Percentiles rank a stretch among this genome's conserved stretches.
Evolutionary conservation across 2,113 vertebrate genomes (phyloP).

Genomic region (Aspidoscelis tigris): DNA sequence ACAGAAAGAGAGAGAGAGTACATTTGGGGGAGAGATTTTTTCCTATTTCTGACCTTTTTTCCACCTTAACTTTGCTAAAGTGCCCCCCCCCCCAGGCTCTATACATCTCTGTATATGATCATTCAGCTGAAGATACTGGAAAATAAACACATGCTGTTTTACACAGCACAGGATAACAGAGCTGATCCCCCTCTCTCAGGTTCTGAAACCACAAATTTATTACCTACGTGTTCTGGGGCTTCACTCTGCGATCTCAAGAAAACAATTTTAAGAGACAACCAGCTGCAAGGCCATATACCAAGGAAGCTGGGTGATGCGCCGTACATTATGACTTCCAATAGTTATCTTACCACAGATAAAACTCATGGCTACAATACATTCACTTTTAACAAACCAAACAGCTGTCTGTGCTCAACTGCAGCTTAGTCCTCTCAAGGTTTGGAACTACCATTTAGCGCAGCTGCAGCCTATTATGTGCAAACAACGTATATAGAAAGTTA

Average conservation of each 20-base stretch:
- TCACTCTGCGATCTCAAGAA: too few relatives aligned
- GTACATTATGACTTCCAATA: background rate
- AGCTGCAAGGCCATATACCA: too few relatives aligned
- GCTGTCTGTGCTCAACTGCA: background rate
- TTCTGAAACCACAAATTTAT: background rate
- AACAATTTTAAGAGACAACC: too few relatives aligned
- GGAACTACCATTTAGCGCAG: background rate
- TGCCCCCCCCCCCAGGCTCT: too few relatives aligned
- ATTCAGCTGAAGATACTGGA: too few relatives aligned
- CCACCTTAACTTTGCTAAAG: too few relatives aligned
- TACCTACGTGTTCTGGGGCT: background rate
- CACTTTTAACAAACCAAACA: slow-evolving; percentile 18
- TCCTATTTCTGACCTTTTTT: too few relatives aligned
- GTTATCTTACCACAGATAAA: background rate
- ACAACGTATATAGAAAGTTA: background rate
- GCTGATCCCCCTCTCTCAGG: background rate
- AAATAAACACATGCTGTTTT: too few relatives aligned
- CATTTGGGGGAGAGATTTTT: too few relatives aligned
- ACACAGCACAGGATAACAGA: too few relatives aligned
- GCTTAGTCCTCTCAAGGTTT: background rate
- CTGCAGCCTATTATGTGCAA: background rate
- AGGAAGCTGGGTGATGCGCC: background rate
- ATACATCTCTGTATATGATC: too few relatives aligned
- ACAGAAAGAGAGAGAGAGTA: too few relatives aligned
- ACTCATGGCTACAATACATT: background rate